Base-by-base conservation (phyloP, 2,113 vertebrate genomes). In the Turdus rufiventris region DNA sequence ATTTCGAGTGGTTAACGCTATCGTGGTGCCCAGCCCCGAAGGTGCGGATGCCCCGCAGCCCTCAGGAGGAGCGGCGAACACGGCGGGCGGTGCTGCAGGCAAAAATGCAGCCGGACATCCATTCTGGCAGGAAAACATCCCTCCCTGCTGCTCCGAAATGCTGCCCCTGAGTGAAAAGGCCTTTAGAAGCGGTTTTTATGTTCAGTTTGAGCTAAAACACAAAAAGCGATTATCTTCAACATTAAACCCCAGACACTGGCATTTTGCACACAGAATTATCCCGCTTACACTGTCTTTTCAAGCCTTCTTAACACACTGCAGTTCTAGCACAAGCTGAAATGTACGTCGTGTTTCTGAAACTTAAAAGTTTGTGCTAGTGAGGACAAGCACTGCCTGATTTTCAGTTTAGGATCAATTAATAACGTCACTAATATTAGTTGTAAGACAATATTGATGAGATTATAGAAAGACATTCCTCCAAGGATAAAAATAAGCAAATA, bases 201-300 rank as follows among this genome's bases (percentile, higher is more conserved):
- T 21, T 47, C 51, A 13, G 6, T 72, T 67, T 15, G 56, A n/a
- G 28, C 21, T 33, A 16, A 50, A 78, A 31, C 0, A 3, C 62
- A n/a, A 63, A 56, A 74, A 36, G 15, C 1, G 0, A 1, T 61
- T 58, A 0, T 20, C 5, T 21, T 43, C 12, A 4, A 1, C 5
- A 18, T 31, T 47, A 72, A 83, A 26, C 24, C 5, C 9, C 17
- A 6, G 16, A 20, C 14, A 2, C 20, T 13, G 38, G 14, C 17
- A 33, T 60, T 63, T 31, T 20, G 47, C 47, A 14, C 43, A 31
- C n/a, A 18, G 14, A 71, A 51, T 33, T 74, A 19, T 2, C 54
- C 61, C 18, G 6, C 25, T 43, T 34, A 19, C 0, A 0, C 5
- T 25, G 5, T 6, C 8, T 70, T 62, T 72, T 67, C 26, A 76